Base-by-base conservation (phyloP, 1,140 invertebrate species). In the Antheraea mylitta region DNA sequence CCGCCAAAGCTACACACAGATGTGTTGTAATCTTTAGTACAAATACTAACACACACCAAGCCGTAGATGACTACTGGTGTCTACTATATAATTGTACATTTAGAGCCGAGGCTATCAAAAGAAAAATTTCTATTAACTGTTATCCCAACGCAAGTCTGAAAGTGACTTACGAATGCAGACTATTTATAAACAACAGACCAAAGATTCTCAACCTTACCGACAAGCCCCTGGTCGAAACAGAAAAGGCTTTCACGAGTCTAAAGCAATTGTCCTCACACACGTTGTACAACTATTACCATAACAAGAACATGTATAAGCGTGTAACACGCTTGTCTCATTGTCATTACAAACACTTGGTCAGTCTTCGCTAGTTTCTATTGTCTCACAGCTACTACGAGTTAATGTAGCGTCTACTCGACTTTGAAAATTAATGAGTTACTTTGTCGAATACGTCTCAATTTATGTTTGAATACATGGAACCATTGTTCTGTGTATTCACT, bases 371-470 rank as follows among this genome's bases (percentile, higher is more conserved):
- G 77, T 79, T 79, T 80, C 78, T 77, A 72, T 85, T 88, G 81
- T 85, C 70, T 77, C 38, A 42, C 48, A 66, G 68, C 64, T 60
- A 67, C 73, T 71, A 77, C 75, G 66, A 66, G 71, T 74, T 77
- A 80, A 42, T 42, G 38, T 7, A 11, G 38, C 38, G 38, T 42
- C 38, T 42, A 42, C 38, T 42, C 38, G 38, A 80, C 77, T 81
- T 81, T 84, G 82, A 85, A 87, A 83, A 87, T 86, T 87, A 87
- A 87, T 83, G 80, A 85, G 80, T 68, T 68, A 75, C 78, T 77
- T 83, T 82, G 81, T 85, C 67, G 69, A 60, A 58, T 66, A 81
- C 71, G 75, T 83, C 77, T 86, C 72, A 80, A 79, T 84, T 69
- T 67, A 18, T 65, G 53, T 18, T 69, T 18, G 45, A 69, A 61